Base-by-base conservation (phyloP, 2,113 vertebrate species). In the Cepphus grylle region DNA sequence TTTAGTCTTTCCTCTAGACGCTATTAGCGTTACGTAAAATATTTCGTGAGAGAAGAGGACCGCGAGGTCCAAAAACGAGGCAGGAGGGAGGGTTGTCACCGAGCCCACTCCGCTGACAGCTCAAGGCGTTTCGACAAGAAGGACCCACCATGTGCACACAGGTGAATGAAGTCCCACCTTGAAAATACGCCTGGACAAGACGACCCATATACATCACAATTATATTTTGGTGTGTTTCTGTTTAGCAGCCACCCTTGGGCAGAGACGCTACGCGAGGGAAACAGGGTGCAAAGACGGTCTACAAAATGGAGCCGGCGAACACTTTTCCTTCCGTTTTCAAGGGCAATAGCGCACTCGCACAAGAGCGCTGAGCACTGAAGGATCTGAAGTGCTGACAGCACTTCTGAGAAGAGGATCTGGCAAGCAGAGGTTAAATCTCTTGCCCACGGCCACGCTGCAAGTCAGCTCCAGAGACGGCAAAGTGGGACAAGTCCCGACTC, bases 241-340 rank as follows among this genome's bases (percentile, higher is more conserved):
- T 32, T 36, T 32, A 36, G 43, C 9, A 73, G 25, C 43, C 26
- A 22, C n/a, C 32, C 15, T 52, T 2, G 50, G 59, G 9, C 25
- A 30, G 42, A 65, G n/a, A 72, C 15, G 15, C n/a, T n/a, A 20
- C 2, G 2, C 47, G 12, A 47, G 15, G 23, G 19, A 63, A 63
- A 38, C 18, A 4, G 6, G 0, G 0, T 8, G 14, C 40, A 49
- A 63, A 47, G 19, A 55, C 0, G 2, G 65, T 19, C n/a, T 27
- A 15, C 8, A 14, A 26, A 49, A 49, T 6, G 6, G 78, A 74
- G 36, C 26, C 5, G 40, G 1, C 10, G 52, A 36, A 52, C 2
- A 32, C 14, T 59, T 27, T 15, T 69, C 25, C 47, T 50, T 62
- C 11, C 11, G 62, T 40, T 87, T 77, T 69, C n/a, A 49, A 73